Percentiles rank a stretch among this genome's conserved stretches.
phyloP scores from a whole-genome alignment of 1,140 invertebrate genomes.

The Rhopalosiphum maidis region DNA sequence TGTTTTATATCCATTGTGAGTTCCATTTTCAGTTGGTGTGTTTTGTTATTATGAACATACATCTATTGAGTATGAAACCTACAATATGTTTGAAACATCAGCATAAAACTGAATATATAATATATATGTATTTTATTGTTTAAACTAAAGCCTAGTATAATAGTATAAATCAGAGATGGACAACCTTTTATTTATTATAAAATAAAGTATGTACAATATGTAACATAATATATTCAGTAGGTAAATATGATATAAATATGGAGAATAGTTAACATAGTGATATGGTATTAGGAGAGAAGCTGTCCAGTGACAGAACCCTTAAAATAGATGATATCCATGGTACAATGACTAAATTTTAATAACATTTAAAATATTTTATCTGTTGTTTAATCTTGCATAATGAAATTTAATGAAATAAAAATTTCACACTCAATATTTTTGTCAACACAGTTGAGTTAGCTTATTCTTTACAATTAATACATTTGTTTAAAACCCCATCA shows the following conservation, averaged over 20 bases:
- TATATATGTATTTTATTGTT: background rate
- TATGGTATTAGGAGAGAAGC: no score
- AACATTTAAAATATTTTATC: background rate
- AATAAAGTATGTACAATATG: no score
- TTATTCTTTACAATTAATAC: no score
- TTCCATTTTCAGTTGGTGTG: background rate
- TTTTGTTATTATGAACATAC: background rate
- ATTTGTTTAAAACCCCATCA: background rate
- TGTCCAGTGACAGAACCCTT: no score
- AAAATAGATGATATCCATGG: no score
- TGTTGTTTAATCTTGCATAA: background rate
- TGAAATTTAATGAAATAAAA: background rate
- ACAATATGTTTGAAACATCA: background rate
- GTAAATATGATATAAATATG: no score
- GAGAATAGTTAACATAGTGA: no score
- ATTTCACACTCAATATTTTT: no score
- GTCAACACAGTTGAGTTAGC: no score
- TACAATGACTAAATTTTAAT: no score
- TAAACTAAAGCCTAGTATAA: background rate
- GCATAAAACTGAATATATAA: background rate
- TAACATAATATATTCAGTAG: no score
- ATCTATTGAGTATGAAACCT: background rate
- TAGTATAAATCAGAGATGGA: background rate
- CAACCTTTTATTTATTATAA: background rate
- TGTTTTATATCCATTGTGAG: background rate